Evolutionary conservation across 2,797 vertebrate genomes (phyloP).

Genomic region (Xerus rutilus): DNA sequence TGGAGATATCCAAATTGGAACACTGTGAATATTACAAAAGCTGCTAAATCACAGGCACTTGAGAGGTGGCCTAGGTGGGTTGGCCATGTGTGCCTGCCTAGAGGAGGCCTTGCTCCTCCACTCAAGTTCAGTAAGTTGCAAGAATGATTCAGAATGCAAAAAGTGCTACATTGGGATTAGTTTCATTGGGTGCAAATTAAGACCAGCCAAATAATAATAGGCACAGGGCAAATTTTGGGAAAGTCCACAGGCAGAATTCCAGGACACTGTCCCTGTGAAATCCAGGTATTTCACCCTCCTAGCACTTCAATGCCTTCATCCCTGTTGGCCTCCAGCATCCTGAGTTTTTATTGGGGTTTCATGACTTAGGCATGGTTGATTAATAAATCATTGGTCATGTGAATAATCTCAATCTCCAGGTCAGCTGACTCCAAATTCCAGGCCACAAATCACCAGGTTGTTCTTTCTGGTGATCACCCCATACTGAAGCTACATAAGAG

Average conservation of each 20-base stretch:
- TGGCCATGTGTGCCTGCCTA: background rate
- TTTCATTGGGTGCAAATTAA: background rate
- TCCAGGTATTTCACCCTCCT: background rate
- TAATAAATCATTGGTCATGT: background rate
- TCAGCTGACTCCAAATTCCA: constrained; percentile 13
- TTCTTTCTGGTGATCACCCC: background rate
- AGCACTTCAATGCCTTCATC: background rate
- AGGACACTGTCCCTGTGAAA: background rate
- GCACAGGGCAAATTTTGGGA: background rate
- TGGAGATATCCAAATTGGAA: background rate
- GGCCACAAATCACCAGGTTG: background rate
- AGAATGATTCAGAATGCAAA: background rate
- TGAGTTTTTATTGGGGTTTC: background rate
- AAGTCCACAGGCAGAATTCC: background rate
- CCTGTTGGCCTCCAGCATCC: background rate
- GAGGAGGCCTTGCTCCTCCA: background rate
- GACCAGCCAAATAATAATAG: background rate
- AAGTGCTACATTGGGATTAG: background rate
- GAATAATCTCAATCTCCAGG: background rate
- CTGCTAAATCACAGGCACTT: background rate
- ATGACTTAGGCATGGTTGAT: background rate
- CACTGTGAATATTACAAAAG: background rate
- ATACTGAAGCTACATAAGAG: background rate
- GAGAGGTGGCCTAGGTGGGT: background rate
- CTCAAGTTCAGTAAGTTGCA: background rate